phyloP scores from a whole-genome alignment of 2,888 invertebrate species.

The Mallateleia sp. region DNA sequence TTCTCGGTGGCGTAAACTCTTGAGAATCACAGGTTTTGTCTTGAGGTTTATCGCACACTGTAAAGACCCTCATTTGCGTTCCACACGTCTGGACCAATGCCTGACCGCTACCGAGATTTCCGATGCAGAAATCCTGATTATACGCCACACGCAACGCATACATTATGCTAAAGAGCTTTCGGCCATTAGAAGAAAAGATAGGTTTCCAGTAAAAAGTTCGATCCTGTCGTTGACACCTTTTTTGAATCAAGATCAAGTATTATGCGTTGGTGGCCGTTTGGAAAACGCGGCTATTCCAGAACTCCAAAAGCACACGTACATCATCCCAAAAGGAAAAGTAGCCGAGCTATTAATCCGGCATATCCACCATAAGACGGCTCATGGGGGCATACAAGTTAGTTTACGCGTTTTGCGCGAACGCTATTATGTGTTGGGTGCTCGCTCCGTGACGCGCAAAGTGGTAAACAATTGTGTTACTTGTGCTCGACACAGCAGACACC shows the following conservation, averaged over 20 bases:
- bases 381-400: background rate
- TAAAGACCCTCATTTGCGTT: too few relatives aligned
- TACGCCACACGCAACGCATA: background rate
- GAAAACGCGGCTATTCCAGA: slow-evolving; percentile 47
- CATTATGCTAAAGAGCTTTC: background rate
- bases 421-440: background rate
- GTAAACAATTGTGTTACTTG: background rate
- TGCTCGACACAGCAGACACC: background rate
- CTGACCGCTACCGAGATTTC: too few relatives aligned
- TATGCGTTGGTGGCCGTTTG: slow-evolving; percentile 76
- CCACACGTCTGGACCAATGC: background rate
- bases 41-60: too few relatives aligned
- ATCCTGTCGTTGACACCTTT: slow-evolving; percentile 50
- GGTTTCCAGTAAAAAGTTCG: background rate
- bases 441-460: background rate
- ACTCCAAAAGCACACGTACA: slow-evolving; percentile 61
- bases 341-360: background rate
- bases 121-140: background rate
- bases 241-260: slow-evolving; percentile 55
- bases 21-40: too few relatives aligned
- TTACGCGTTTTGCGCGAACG: background rate
- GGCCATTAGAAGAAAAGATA: too few relatives aligned
- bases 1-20: too few relatives aligned
- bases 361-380: background rate
- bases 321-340: slow-evolving; percentile 48